Conservation (phyloP, 1,140 invertebrate genomes). For the Trichogramma pretiosum region DNA sequence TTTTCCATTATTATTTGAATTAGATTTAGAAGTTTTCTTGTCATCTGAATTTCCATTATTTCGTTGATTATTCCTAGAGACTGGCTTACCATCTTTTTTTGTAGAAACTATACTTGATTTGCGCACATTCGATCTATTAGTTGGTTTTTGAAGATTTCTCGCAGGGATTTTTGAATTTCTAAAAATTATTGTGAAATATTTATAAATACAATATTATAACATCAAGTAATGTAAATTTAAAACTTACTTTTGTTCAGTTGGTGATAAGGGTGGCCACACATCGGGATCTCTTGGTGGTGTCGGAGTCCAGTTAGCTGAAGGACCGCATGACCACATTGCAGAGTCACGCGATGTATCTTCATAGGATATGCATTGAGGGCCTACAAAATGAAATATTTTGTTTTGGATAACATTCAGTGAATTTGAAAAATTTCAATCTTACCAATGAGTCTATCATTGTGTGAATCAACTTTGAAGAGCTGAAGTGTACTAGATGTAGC, state of each 20-base stretch:
- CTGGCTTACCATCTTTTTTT: slow-evolving; percentile 42
- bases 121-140: slow-evolving; percentile 37
- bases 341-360: slow-evolving; percentile 55
- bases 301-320: slow-evolving; percentile 52
- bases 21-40: slow-evolving; percentile 39
- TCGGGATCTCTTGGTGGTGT: slow-evolving; percentile 71
- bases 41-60: slow-evolving; percentile 47
- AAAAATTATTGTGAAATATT: slow-evolving; percentile 4
- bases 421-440: too few species aligned
- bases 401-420: too few species aligned
- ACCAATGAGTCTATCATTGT: slow-evolving; percentile 45
- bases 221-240: too few species aligned
- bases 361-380: slow-evolving; percentile 41
- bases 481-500: slow-evolving; percentile 63
- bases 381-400: too few species aligned
- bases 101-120: slow-evolving; percentile 32
- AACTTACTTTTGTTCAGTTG: slow-evolving; percentile 57
- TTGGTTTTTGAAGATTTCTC: slow-evolving; percentile 42
- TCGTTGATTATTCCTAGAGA: slow-evolving; percentile 19
- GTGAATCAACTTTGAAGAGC: slow-evolving; percentile 53
- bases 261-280: slow-evolving; percentile 84
- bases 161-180: slow-evolving; percentile 33
- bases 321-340: slow-evolving; percentile 35
- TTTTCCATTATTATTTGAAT: slow-evolving; percentile 31
- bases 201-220: neutral